A percentile compares a stretch with the other conserved stretches of the same genome.
Conservation (phyloP, 1,140 invertebrate genomes). For the Ceratoteleas bidentatus region DNA sequence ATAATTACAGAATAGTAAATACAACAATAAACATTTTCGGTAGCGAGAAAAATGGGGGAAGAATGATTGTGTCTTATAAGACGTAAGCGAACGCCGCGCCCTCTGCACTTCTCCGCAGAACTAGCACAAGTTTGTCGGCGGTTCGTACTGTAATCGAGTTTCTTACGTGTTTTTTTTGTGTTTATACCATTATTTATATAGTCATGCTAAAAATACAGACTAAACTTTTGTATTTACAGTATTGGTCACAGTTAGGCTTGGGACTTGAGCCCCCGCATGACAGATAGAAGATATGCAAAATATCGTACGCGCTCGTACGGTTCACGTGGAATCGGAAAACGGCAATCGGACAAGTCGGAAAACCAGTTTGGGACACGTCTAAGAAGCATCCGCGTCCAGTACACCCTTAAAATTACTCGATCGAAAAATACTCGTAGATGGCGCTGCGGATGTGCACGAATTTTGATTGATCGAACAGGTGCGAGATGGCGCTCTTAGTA, state of each 20-base stretch:
- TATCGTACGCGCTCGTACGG: conserved; percentile 69
- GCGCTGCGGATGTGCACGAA: too few species aligned
- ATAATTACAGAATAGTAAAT: conserved; percentile 81
- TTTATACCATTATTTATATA: conserved; percentile 74
- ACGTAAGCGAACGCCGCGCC: conserved; percentile 55
- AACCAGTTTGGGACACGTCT: background rate
- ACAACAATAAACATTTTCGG: conserved; percentile 79
- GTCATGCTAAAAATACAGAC: conserved; percentile 75
- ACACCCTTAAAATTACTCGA: background rate
- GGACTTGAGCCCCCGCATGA: conserved; percentile 47
- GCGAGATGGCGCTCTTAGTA: too few species aligned
- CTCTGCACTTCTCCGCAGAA: conserved; percentile 46
- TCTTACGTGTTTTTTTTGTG: conserved; percentile 34
- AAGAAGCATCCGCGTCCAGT: background rate
- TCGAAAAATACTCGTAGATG: too few species aligned
- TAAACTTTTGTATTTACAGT: conserved; percentile 76
- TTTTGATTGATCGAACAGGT: too few species aligned
- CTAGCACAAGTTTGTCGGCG: conserved; percentile 49
- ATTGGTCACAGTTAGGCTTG: conserved; percentile 76
- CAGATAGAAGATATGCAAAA: conserved; percentile 74
- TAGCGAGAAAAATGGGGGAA: conserved; percentile 73
- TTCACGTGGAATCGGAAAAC: conserved; percentile 36
- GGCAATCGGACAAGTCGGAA: conserved; percentile 42
- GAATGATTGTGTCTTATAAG: conserved; percentile 70
- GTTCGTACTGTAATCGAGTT: conserved; percentile 51